Base-by-base conservation (phyloP, 2,888 invertebrate species). In the Strigamia maritima region DNA sequence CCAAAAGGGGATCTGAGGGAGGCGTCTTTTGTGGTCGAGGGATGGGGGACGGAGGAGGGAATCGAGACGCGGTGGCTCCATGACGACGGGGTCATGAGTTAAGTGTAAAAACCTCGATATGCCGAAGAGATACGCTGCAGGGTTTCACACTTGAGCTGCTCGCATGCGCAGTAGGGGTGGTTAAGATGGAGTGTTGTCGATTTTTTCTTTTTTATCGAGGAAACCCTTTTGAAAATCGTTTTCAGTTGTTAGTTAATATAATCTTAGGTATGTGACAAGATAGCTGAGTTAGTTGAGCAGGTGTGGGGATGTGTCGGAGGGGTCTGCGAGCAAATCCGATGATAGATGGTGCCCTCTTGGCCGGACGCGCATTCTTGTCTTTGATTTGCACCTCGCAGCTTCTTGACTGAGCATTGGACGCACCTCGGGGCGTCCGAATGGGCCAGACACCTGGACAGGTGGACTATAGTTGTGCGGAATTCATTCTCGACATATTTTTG, bases 381-480 rank as follows among this genome's bases (percentile, higher is more conserved):
- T 65, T 65, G 60, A 65, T 65, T 65, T 65, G 60, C 60, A 22
- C 60, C 60, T 65, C 60, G 60, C 60, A 65, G 60, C 60, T 65
- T 65, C 60, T 65, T 65, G 60, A 65, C 60, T 65, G 60, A 65
- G 60, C 60, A 65, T 65, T 65, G 60, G 60, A 65, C 60, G 60
- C 60, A 65, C 60, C 60, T 65, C 24, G 24, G 60, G 60, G 60
- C 24, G 60, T 65, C 60, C 60, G 60, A 65, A 65, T 24, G 12
- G 60, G 24, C 60, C 60, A 65, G 60, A 65, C 60, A 65, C 60
- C 60, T 65, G 60, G 60, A 65, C 60, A 65, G 24, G 60, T 65
- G 60, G 60, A 65, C 60, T 65, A 65, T 19, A 65, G 60, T 65
- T 24, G 19, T n/a, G 24, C 60, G 60, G 22, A 65, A 65, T 65